These are phyloP conservation scores for Lepidurus packardi DNA, from an alignment of 1,140 invertebrate species.

Conservation along the genomic window DNA sequence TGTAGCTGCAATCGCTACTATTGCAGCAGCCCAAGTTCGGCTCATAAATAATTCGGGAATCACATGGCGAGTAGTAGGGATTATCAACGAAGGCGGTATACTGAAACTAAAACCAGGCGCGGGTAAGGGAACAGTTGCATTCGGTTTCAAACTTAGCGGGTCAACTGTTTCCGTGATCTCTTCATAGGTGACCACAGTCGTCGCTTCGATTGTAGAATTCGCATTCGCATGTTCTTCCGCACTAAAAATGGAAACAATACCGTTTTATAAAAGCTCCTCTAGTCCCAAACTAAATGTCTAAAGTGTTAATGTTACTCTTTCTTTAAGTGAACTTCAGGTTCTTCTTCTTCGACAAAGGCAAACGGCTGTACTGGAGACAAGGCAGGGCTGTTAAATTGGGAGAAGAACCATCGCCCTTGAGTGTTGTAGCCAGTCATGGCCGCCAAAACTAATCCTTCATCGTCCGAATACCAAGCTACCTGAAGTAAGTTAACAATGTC, in stretches of 20 bases:
- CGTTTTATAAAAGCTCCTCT: too few species aligned
- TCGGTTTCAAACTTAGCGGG: background rate
- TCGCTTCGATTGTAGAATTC: background rate
- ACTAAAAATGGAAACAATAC: background rate
- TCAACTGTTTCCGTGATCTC: background rate
- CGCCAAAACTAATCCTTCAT: constrained; percentile 34
- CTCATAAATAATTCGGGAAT: background rate
- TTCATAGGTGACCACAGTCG: background rate
- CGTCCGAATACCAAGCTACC: constrained; percentile 35
- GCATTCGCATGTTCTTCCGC: background rate
- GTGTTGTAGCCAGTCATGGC: constrained; percentile 29
- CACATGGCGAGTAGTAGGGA: background rate
- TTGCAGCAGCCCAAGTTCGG: constrained; percentile 34
- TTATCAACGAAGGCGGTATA: background rate
- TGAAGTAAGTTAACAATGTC: background rate
- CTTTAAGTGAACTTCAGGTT: background rate
- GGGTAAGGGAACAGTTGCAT: background rate
- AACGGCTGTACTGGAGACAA: constrained; percentile 33
- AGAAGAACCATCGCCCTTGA: constrained; percentile 33
- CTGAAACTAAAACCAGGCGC: background rate
- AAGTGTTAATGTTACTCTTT: background rate
- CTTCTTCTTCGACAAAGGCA: constrained; percentile 19
- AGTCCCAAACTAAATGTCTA: too few species aligned
- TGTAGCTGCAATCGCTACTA: constrained; percentile 33
- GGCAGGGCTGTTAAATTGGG: constrained; percentile 28